Evolutionary conservation across 2,113 vertebrate species (phyloP).

Genomic region (Bubo scandiacus): DNA sequence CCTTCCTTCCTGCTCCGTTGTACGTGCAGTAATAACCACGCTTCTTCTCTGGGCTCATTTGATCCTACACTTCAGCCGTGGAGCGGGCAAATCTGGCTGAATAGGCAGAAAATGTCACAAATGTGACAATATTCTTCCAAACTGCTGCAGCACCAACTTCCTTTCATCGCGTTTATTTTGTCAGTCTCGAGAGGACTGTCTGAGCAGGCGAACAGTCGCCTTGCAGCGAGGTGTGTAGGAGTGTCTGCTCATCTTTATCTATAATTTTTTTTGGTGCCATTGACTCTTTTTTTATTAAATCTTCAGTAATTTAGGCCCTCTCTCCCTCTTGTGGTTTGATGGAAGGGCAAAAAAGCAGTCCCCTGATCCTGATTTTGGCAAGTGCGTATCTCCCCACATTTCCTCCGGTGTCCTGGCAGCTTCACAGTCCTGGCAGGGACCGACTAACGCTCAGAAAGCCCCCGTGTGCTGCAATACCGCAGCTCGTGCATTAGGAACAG

Average conservation of each 20-base stretch:
- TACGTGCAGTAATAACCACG: neutral
- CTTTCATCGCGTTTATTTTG: neutral
- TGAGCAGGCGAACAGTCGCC: neutral
- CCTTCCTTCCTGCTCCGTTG: neutral
- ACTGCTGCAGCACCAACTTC: neutral
- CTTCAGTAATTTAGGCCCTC: neutral
- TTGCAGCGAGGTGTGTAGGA: neutral
- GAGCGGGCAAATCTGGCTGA: neutral
- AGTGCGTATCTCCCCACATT: neutral
- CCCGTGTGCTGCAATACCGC: accelerated
- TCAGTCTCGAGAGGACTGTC: neutral
- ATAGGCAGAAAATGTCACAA: neutral
- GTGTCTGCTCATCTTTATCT: neutral
- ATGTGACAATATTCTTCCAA: neutral
- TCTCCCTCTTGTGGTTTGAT: neutral
- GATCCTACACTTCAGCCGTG: neutral
- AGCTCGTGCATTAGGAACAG: accelerated
- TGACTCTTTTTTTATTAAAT: neutral
- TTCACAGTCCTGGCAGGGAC: neutral
- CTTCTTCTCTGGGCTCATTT: neutral
- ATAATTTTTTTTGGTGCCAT: neutral
- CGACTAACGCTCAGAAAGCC: neutral
- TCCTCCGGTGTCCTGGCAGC: neutral
- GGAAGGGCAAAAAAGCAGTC: neutral
- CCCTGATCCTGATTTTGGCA: neutral